These are phyloP conservation scores for Elanus axillaris DNA, from an alignment of 2,113 vertebrate genomes.

Conservation along the genomic window DNA sequence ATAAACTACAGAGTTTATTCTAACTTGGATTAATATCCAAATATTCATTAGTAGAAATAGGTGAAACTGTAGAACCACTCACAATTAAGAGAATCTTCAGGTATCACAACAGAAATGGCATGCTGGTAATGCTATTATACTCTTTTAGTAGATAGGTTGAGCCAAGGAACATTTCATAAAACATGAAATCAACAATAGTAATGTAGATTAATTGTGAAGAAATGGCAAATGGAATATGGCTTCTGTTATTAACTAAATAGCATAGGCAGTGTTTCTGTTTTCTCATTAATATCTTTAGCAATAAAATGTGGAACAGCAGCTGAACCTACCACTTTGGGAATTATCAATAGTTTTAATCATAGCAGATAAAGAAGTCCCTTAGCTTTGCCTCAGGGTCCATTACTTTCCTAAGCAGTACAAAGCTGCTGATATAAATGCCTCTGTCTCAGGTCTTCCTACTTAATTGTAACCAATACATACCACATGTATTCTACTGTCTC, in stretches of 20 bases:
- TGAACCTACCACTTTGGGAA: background rate
- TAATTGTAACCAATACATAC: background rate
- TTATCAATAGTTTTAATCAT: constrained; percentile 28
- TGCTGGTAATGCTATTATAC: background rate
- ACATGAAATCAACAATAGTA: background rate
- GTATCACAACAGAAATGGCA: background rate
- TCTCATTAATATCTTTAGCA: constrained; percentile 19
- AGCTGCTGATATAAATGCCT: constrained; percentile 5
- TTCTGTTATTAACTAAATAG: background rate
- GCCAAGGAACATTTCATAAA: background rate
- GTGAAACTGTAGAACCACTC: background rate
- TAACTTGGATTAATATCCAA: background rate
- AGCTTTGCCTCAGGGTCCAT: constrained; percentile 19
- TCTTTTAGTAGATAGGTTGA: background rate
- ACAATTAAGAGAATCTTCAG: background rate
- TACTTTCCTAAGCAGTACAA: constrained; percentile 22
- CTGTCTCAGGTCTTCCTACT: constrained; percentile 16
- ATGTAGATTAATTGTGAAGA: background rate
- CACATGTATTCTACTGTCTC: background rate
- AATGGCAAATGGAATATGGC: background rate
- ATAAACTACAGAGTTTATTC: background rate
- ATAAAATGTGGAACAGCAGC: background rate
- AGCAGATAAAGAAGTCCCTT: constrained; percentile 23
- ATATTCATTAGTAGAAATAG: background rate
- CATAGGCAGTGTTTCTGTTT: background rate